phyloP scores from a whole-genome alignment of 2,888 invertebrate species.

The Mesodorylaimus sp. region DNA sequence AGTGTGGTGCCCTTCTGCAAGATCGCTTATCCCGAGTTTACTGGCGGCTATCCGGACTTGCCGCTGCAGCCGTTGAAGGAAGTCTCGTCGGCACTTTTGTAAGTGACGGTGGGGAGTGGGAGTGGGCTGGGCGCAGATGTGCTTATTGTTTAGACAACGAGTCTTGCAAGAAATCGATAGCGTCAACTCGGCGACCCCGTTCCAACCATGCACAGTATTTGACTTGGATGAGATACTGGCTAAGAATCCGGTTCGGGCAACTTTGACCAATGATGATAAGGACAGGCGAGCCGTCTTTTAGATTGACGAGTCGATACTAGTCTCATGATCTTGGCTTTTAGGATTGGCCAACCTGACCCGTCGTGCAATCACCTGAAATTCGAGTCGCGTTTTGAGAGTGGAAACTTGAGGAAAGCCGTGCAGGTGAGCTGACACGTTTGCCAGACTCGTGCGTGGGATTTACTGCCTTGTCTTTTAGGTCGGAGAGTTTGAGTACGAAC shows the following conservation, averaged over 20 bases:
- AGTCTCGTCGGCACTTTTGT: slow-evolving; percentile 5
- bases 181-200: slow-evolving; percentile 44
- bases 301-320: slow-evolving; percentile 7
- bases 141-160: slow-evolving; percentile 40
- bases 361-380: slow-evolving; percentile 42
- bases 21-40: slow-evolving; percentile 54
- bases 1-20: slow-evolving; percentile 52
- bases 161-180: slow-evolving; percentile 48
- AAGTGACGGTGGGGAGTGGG: neutral
- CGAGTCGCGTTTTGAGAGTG: slow-evolving; percentile 67
- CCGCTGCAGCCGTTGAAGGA: slow-evolving; percentile 41
- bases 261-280: slow-evolving; percentile 6
- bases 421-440: slow-evolving; percentile 40
- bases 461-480: slow-evolving; percentile 40
- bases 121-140: no score
- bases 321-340: slow-evolving; percentile 5
- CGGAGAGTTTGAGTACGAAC: slow-evolving; percentile 55
- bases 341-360: slow-evolving; percentile 14
- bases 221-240: slow-evolving; percentile 45
- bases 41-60: slow-evolving; percentile 38
- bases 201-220: slow-evolving; percentile 46
- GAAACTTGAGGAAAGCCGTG: slow-evolving; percentile 60
- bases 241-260: slow-evolving; percentile 9
- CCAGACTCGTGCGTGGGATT: neutral
- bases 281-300: slow-evolving; percentile 6